Base-by-base conservation (phyloP, 2,113 vertebrate genomes). In the Neomonachus schauinslandi region DNA sequence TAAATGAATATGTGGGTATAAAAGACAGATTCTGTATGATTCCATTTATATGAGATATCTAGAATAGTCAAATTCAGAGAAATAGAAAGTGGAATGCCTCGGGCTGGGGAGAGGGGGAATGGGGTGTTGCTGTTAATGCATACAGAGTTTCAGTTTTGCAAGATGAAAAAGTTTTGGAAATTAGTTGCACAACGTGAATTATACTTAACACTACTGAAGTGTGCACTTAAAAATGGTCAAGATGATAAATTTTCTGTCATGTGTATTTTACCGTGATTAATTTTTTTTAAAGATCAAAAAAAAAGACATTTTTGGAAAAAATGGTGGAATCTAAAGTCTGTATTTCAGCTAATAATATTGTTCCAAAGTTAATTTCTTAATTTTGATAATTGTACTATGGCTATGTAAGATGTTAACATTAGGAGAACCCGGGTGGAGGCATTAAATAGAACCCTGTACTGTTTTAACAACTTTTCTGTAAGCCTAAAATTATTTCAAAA, bases 351-450 rank as follows among this genome's bases (percentile, higher is more conserved):
- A 80, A 80, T 53, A 81, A 55, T 65, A 91, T 26, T 67, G 28
- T 65, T 67, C 4, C 14, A 88, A 92, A 95, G 39, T 95, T 84
- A 91, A 61, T 61, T 84, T 95, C 77, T 83, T 97, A 36, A 39
- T 92, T 94, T 94, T 89, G 39, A 55, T 71, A n/a, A 84, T 53
- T 67, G 6, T 65, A 33, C n/a, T 89, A 67, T 18, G n/a, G 31
- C 36, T 96, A 71, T 61, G 16, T 77, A 86, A 80, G 59, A 77
- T 93, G 69, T 67, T 71, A 42, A 79, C 26, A n/a, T n/a, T 49
- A 83, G 80, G 69, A n/a, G 71, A 81, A 77, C n/a, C 57, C 80
- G 59, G 33, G n/a, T 26, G 42, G 71, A 61, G 31, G 19, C 8
- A 79, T 93, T 91, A 65, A 84, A 74, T 80, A 93, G 63, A 93